Conservation (phyloP, 1,140 invertebrate genomes). For the Tigriopus japonicus region DNA sequence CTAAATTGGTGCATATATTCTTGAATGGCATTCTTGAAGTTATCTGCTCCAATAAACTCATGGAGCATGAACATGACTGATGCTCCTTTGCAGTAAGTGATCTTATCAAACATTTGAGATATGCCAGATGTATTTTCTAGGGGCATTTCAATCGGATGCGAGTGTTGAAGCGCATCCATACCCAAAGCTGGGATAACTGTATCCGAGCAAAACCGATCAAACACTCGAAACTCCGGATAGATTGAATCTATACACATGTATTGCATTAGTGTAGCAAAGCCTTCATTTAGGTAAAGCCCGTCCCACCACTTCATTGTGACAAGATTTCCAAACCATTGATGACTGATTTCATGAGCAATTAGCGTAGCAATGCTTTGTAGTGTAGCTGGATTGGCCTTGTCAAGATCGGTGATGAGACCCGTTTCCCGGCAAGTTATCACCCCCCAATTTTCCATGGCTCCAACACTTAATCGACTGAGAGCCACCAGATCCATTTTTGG, state of each 20-base stretch:
- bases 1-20: constrained; percentile 70
- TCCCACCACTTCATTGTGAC: constrained; percentile 80
- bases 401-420: constrained; percentile 45
- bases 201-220: constrained; percentile 2
- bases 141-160: constrained; percentile 22
- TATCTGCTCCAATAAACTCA: constrained; percentile 15
- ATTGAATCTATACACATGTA: constrained; percentile 18
- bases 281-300: constrained; percentile 42
- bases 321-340: constrained; percentile 65
- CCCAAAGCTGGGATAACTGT: neutral
- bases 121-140: constrained; percentile 27
- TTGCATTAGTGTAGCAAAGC: constrained; percentile 21
- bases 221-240: neutral
- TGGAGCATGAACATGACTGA: constrained; percentile 26
- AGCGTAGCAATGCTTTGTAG: constrained; percentile 57
- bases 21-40: constrained; percentile 83
- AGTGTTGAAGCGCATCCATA: constrained; percentile 15
- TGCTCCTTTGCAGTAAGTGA: constrained; percentile 31
- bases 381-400: constrained; percentile 44
- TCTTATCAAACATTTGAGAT: constrained; percentile 30
- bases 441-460: constrained; percentile 43
- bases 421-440: constrained; percentile 35
- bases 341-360: constrained; percentile 73
- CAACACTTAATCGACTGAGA: constrained; percentile 33
- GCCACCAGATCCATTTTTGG: constrained; percentile 44